Base-by-base conservation (phyloP, 2,113 vertebrate species). In the Phrynocephalus versicolor region DNA sequence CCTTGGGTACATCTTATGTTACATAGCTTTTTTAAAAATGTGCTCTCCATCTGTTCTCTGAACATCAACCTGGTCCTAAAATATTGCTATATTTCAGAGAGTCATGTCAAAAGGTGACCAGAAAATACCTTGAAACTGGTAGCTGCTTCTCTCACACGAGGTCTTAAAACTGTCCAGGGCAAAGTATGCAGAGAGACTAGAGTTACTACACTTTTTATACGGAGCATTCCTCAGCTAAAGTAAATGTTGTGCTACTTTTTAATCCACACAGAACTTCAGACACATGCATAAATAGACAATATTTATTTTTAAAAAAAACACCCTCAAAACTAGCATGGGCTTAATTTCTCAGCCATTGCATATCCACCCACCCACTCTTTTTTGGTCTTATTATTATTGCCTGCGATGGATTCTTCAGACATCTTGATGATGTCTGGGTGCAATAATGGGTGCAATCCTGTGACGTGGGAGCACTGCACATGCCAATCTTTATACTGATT, bases 261-360 rank as follows among this genome's bases (percentile, higher is more conserved):
- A n/a, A 65, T 25, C 3, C 33, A 79, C 0, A 1, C 62, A 81
- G 45, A 76, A 89, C 86, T 89, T 73, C 77, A 94, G 21, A 70
- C 72, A 15, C 3, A 58, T 16, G 16, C 30, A 23, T 2, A 60
- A 30, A 51, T 18, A 94, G 87, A 73, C 27, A 81, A 88, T 19
- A 88, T 94, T 89, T 19, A 88, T 94, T 89, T 93, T 92, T 91
- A 89, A 89, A 1, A 23, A n/a, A 55, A 30, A 55, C n/a, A n/a
- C n/a, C n/a, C n/a, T 71, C 30, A 13, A 81, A 70, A 21, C 33
- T 81, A 65, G 19, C 41, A 71, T 25, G 21, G 16, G 75, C 25
- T n/a, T 62, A 18, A 73, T 83, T 62, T 60, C 35, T 57, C 57
- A 30, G 58, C 9, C 7, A 7, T 51, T 51, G 10, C 45, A 51